Evolutionary conservation across 2,797 vertebrate species (phyloP).

Genomic region (Thamnophis elegans): DNA sequence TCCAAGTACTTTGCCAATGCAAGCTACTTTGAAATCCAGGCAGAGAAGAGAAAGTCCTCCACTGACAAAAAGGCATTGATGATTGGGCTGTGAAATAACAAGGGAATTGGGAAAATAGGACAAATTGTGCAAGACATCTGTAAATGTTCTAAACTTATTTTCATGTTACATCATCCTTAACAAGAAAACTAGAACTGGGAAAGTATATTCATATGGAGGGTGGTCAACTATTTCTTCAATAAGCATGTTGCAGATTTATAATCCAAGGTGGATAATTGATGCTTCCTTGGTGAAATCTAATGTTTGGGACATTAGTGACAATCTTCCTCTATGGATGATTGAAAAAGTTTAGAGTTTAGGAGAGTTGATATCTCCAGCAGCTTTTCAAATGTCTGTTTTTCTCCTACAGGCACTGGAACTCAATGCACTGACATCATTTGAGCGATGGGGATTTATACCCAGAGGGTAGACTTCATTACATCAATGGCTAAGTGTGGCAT

Average conservation of each 20-base stretch:
- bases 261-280: not conserved
- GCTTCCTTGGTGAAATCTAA: not conserved
- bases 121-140: not conserved
- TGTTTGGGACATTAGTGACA: not conserved
- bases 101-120: slow-evolving; percentile 19
- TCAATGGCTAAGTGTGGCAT: not conserved
- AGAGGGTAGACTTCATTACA: not conserved
- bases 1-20: slow-evolving; percentile 8
- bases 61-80: not conserved
- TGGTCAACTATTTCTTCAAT: not conserved
- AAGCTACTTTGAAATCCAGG: slow-evolving; percentile 17
- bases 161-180: not conserved
- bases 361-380: not conserved
- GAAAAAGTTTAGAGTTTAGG: not conserved
- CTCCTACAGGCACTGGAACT: not conserved
- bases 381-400: not conserved
- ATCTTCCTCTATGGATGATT: not conserved
- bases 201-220: not conserved
- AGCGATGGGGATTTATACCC: not conserved
- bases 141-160: slow-evolving; percentile 1
- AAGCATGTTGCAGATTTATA: not conserved
- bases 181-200: not conserved
- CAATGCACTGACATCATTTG: not conserved
- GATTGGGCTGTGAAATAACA: slow-evolving; percentile 13
- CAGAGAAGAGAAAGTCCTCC: not conserved